Evolutionary conservation across 2,888 invertebrate species (phyloP).

Genomic region (Chaetogeoica ovagalla): DNA sequence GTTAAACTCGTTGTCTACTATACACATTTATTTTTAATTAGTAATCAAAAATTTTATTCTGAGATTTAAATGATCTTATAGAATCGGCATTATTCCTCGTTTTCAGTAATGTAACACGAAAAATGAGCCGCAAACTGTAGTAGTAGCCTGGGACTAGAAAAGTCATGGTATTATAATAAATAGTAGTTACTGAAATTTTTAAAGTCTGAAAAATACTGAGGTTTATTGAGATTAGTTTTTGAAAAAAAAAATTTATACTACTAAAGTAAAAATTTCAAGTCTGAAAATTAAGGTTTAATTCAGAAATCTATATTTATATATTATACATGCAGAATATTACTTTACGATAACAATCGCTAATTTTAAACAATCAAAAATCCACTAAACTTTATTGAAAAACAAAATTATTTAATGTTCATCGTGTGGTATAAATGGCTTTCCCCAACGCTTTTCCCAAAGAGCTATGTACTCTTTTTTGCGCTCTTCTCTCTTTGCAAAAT

Average conservation of each 20-base stretch:
- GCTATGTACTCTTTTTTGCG: conserved; percentile 85
- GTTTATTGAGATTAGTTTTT: no score
- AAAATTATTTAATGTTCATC: conserved; percentile 54
- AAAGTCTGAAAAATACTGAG: no score
- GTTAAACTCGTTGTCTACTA: no score
- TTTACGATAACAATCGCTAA: conserved; percentile 39
- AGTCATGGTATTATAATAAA: no score
- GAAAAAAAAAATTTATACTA: not conserved
- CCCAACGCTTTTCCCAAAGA: conserved; percentile 80
- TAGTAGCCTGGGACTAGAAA: no score
- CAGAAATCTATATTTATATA: conserved; percentile 31
- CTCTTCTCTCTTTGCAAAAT: conserved; percentile 85
- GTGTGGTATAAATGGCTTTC: conserved; percentile 61
- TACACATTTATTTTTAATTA: no score
- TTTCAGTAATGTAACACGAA: no score
- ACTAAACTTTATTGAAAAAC: conserved; percentile 25
- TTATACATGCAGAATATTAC: conserved; percentile 28
- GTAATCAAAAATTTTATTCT: no score
- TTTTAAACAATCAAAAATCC: conserved; percentile 29
- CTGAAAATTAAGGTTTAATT: not conserved
- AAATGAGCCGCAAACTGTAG: no score
- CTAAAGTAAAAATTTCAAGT: not conserved
- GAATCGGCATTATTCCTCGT: no score
- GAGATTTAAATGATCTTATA: no score
- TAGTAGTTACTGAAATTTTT: no score